A percentile compares a stretch with the other conserved stretches of the same genome.
Evolutionary conservation across 2,888 invertebrate genomes (phyloP).

Genomic region (Automeris io): DNA sequence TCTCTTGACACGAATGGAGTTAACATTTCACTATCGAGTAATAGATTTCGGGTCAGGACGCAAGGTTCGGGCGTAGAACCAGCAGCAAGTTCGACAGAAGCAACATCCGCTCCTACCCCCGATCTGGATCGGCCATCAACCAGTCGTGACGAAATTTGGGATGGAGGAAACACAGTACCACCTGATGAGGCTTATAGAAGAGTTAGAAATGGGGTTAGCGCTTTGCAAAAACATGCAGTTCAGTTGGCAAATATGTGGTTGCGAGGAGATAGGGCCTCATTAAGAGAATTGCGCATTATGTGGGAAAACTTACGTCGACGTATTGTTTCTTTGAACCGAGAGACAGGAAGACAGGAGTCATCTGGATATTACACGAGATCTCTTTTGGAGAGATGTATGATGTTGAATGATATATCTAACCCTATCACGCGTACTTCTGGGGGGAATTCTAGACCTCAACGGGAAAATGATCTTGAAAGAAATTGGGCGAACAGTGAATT

Average conservation of each 20-base stretch:
- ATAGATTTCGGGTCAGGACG: conserved; percentile 53
- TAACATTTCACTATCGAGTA: conserved; percentile 40
- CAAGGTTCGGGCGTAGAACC: conserved; percentile 21
- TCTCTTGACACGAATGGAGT: conserved; percentile 29
- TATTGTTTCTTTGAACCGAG: conserved; percentile 72
- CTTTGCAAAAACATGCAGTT: conserved; percentile 55
- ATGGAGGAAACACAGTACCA: conserved; percentile 36
- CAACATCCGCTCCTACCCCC: conserved; percentile 18
- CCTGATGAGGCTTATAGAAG: conserved; percentile 58
- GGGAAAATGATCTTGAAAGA: background rate
- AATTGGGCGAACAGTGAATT: conserved; percentile 13
- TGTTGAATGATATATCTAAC: conserved; percentile 56
- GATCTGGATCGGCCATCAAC: conserved; percentile 42
- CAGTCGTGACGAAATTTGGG: conserved; percentile 50
- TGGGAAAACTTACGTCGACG: conserved; percentile 80
- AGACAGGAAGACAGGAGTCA: conserved; percentile 54
- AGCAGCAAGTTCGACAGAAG: conserved; percentile 6
- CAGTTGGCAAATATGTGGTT: conserved; percentile 59
- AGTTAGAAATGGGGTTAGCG: conserved; percentile 52
- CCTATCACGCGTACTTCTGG: conserved; percentile 28
- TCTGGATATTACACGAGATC: conserved; percentile 60
- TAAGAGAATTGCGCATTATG: conserved; percentile 79
- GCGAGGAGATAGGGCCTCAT: conserved; percentile 52
- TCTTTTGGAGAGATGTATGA: conserved; percentile 61
- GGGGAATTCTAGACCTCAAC: conserved; percentile 1